A percentile compares a stretch with the other conserved stretches of the same genome.
These are phyloP conservation scores for Brachyalestes nurse DNA, from an alignment of 2,797 vertebrate species.

Conservation along the genomic window DNA sequence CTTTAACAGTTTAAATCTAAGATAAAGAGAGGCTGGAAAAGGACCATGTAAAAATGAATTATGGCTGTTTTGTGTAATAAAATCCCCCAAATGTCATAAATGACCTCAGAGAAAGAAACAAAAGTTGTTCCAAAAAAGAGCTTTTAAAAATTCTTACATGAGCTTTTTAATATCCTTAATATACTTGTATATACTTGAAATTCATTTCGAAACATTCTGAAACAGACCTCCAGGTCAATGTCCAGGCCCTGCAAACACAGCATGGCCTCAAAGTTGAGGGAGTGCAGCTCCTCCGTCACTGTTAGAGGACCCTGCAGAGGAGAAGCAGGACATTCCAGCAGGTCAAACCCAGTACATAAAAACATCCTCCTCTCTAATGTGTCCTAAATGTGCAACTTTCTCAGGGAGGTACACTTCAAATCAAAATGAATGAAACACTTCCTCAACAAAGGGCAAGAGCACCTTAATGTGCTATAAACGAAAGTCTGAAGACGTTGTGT, in stretches of 20 bases:
- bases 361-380: slow-evolving; percentile 16
- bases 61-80: no score
- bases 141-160: no score
- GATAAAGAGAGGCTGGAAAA: no score
- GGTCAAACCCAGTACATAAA: background rate
- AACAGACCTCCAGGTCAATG: slow-evolving; percentile 83
- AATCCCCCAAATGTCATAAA: no score
- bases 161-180: no score
- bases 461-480: background rate
- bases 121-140: no score
- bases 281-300: slow-evolving; percentile 95
- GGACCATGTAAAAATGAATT: no score
- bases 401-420: background rate
- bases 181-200: no score
- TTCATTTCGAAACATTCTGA: background rate
- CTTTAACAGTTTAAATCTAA: no score
- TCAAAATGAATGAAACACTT: background rate
- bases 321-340: slow-evolving; percentile 21
- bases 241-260: slow-evolving; percentile 89
- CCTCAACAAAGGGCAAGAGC: background rate
- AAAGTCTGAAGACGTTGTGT: background rate
- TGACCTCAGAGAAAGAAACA: no score
- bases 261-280: slow-evolving; percentile 93
- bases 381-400: background rate
- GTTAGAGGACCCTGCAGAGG: slow-evolving; percentile 86